A percentile compares a stretch with the other conserved stretches of the same genome.
These are phyloP conservation scores for Netelia melanura DNA, from an alignment of 2,888 invertebrate genomes.

Conservation along the genomic window DNA sequence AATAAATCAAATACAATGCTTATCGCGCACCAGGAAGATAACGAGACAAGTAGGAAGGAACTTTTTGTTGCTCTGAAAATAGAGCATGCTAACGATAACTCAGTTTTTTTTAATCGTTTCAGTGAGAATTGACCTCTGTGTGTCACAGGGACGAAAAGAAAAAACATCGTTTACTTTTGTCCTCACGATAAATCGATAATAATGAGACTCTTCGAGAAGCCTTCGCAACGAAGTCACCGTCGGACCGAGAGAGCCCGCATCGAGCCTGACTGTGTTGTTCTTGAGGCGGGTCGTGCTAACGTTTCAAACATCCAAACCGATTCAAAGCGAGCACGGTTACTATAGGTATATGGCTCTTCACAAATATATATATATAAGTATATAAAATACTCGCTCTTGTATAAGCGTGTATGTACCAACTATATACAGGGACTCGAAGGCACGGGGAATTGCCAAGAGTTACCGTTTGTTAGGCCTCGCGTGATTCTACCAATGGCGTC, in stretches of 20 bases:
- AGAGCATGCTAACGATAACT: not conserved
- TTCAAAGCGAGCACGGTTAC: slow-evolving; percentile 32
- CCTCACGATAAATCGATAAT: slow-evolving; percentile 10
- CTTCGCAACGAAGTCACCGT: not conserved
- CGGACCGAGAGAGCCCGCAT: slow-evolving; percentile 9
- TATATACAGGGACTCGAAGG: slow-evolving; percentile 46
- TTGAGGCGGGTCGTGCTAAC: slow-evolving; percentile 66
- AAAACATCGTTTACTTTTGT: slow-evolving; percentile 13
- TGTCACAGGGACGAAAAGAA: not conserved
- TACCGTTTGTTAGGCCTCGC: slow-evolving; percentile 72
- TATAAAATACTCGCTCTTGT: not conserved
- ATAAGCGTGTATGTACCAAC: not conserved
- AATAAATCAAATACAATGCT: no score
- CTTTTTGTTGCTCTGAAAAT: not conserved
- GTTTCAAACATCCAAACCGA: slow-evolving; percentile 45
- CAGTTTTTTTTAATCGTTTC: not conserved
- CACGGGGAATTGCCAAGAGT: slow-evolving; percentile 70
- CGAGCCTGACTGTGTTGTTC: slow-evolving; percentile 24
- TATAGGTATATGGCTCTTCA: slow-evolving; percentile 15
- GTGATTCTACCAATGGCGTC: slow-evolving; percentile 70
- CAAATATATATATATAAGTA: not conserved
- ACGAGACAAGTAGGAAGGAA: not conserved
- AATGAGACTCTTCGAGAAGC: not conserved
- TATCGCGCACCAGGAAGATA: no score
- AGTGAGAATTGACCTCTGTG: not conserved